Evolutionary conservation across 2,888 invertebrate genomes (phyloP).

Genomic region (Oscheius sp.): DNA sequence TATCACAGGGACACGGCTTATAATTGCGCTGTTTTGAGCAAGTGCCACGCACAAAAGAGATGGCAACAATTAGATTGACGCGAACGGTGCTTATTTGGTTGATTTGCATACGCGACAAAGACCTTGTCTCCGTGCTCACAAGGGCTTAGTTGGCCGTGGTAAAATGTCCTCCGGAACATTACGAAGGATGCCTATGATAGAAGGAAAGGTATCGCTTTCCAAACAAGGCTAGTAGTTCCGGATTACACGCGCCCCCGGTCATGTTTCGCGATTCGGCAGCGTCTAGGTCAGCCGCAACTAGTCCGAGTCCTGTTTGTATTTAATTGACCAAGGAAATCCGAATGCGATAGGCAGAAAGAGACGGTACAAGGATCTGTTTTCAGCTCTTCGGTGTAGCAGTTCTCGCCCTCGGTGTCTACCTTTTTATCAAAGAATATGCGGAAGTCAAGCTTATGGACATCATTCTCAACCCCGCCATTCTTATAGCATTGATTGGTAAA

Average conservation of each 20-base stretch:
- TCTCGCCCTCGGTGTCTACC: slow-evolving; percentile 71
- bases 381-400: slow-evolving; percentile 68
- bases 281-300: slow-evolving; percentile 21
- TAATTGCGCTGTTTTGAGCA: slow-evolving; percentile 27
- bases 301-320: slow-evolving; percentile 1
- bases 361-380: slow-evolving; percentile 38
- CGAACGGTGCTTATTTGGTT: slow-evolving; percentile 25
- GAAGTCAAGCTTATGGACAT: slow-evolving; percentile 68
- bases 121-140: background rate
- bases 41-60: slow-evolving; percentile 7
- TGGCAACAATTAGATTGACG: slow-evolving; percentile 19
- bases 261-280: slow-evolving; percentile 12
- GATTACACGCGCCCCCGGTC: slow-evolving; percentile 23
- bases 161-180: too few species aligned
- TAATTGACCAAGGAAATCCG: background rate
- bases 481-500: slow-evolving; percentile 57
- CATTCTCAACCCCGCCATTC: slow-evolving; percentile 69
- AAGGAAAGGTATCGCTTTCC: slow-evolving; percentile 1
- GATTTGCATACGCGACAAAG: slow-evolving; percentile 26
- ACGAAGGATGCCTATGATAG: too few species aligned
- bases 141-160: too few species aligned
- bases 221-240: slow-evolving; percentile 32
- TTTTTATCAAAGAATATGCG: slow-evolving; percentile 70
- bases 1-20: slow-evolving; percentile 18
- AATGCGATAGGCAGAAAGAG: background rate